Percentiles rank a stretch among this genome's conserved stretches.
These are phyloP conservation scores for Heterodera filipjevi DNA, from an alignment of 2,888 invertebrate species.

Conservation along the genomic window DNA sequence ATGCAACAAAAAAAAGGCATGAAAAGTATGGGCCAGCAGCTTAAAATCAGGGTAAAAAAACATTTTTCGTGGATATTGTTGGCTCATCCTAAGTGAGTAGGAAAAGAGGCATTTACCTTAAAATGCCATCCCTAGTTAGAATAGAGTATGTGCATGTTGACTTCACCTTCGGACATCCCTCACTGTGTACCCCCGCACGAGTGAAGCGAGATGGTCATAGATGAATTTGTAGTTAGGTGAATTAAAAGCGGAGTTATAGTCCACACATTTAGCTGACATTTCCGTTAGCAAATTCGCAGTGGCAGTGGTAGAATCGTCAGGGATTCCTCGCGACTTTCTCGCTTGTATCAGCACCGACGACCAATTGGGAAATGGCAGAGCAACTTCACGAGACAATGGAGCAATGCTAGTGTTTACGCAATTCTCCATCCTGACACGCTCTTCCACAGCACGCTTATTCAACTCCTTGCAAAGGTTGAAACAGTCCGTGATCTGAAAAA, in stretches of 20 bases:
- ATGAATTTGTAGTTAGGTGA: slow-evolving; percentile 29
- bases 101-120: too few species aligned
- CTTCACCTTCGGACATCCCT: slow-evolving; percentile 24
- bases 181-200: slow-evolving; percentile 27
- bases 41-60: too few species aligned
- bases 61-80: too few species aligned
- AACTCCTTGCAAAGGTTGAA: slow-evolving; percentile 20
- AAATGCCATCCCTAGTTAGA: too few species aligned
- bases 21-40: too few species aligned
- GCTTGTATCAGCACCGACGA: slow-evolving; percentile 1
- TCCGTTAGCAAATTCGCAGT: slow-evolving; percentile 13
- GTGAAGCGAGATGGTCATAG: slow-evolving; percentile 9
- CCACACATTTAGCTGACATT: neutral
- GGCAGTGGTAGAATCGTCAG: slow-evolving; percentile 14
- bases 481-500: slow-evolving; percentile 18
- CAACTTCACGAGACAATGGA: neutral
- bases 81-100: too few species aligned
- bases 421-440: slow-evolving; percentile 6
- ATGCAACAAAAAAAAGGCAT: too few species aligned
- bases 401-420: neutral
- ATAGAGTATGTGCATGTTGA: neutral
- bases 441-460: slow-evolving; percentile 8
- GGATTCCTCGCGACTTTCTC: slow-evolving; percentile 9
- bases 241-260: neutral
- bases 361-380: slow-evolving; percentile 3